A percentile compares a stretch with the other conserved stretches of the same genome.
Evolutionary conservation across 2,888 invertebrate species (phyloP).

Genomic region (Harpalus rufipes): DNA sequence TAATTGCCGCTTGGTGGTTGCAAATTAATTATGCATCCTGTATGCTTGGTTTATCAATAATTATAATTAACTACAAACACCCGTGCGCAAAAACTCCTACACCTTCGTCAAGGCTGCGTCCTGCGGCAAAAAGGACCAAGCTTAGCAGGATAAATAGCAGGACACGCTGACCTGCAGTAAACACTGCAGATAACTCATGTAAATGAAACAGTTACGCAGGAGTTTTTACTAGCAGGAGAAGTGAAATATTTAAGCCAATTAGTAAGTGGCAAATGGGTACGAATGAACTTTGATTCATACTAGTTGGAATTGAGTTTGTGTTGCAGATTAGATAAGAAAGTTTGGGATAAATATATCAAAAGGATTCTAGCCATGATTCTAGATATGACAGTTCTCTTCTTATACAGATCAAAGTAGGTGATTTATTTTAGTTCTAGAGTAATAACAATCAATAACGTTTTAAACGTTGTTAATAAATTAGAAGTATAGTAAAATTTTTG

Average conservation of each 20-base stretch:
- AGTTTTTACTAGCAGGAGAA: slow-evolving; percentile 3
- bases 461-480: too few species aligned
- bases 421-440: too few species aligned
- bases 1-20: background rate
- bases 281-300: slow-evolving; percentile 1
- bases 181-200: background rate
- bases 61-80: background rate
- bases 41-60: background rate
- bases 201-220: slow-evolving; percentile 3
- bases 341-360: background rate
- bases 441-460: too few species aligned
- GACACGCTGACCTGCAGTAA: slow-evolving; percentile 4
- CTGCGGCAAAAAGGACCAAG: background rate
- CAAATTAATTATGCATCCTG: slow-evolving; percentile 11
- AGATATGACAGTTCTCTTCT: too few species aligned
- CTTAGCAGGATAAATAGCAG: slow-evolving; percentile 5
- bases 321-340: background rate
- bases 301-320: background rate
- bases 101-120: slow-evolving; percentile 2
- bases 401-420: too few species aligned
- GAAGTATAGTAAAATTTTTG: too few species aligned
- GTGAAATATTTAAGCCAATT: slow-evolving; percentile 63
- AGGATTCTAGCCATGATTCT: too few species aligned
- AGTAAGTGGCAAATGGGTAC: slow-evolving; percentile 13
- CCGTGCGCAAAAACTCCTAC: background rate